Evolutionary conservation across 2,888 invertebrate species (phyloP).

Genomic region (Drosophila tanythrix): DNA sequence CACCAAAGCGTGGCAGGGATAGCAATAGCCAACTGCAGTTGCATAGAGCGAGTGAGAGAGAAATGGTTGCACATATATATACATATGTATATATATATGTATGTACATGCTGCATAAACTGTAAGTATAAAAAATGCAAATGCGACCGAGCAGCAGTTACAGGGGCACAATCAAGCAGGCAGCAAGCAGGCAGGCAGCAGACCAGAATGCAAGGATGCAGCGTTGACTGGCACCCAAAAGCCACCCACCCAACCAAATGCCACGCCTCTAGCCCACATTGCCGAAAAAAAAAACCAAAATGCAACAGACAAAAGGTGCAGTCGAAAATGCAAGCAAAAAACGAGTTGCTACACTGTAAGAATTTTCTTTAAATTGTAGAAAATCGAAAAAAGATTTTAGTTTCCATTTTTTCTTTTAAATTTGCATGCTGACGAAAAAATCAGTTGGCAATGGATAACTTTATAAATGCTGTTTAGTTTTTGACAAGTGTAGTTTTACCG

Average conservation of each 20-base stretch:
- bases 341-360: constrained; percentile 36
- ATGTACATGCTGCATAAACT: constrained; percentile 37
- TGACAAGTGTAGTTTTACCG: neutral
- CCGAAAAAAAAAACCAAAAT: constrained; percentile 36
- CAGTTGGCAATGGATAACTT: neutral
- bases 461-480: neutral
- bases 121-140: constrained; percentile 77
- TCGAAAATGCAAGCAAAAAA: constrained; percentile 34
- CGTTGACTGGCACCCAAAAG: neutral
- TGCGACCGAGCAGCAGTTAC: constrained; percentile 39
- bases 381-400: neutral
- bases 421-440: neutral
- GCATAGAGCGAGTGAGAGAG: neutral
- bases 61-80: neutral
- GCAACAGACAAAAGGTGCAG: constrained; percentile 54
- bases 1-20: constrained; percentile 18
- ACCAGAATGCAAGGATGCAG: constrained; percentile 47
- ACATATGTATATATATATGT: constrained; percentile 20
- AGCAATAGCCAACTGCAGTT: constrained; percentile 24
- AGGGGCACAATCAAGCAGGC: constrained; percentile 36
- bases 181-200: constrained; percentile 3
- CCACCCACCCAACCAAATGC: constrained; percentile 4
- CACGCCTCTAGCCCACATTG: constrained; percentile 19
- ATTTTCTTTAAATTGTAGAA: neutral
- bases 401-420: neutral